A percentile compares a stretch with the other conserved stretches of the same genome.
Conservation (phyloP, 2,888 invertebrate genomes). For the Choreutis nemorana region DNA sequence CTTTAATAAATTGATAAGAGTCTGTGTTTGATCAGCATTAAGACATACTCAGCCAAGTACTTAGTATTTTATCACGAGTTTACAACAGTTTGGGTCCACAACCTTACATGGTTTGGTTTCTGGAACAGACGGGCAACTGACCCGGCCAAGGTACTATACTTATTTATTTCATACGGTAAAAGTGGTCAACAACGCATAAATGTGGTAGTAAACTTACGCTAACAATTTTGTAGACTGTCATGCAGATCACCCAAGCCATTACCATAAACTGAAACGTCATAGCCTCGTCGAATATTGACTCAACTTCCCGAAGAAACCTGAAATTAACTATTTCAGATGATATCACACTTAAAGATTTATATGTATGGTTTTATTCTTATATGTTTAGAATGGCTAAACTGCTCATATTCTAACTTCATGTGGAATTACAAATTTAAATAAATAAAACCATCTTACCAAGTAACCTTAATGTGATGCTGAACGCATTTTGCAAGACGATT, state of each 20-base stretch:
- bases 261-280: conserved; percentile 36
- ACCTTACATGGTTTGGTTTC: too few relatives aligned
- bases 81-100: too few relatives aligned
- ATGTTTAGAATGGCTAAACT: too few relatives aligned
- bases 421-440: background rate
- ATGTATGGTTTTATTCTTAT: too few relatives aligned
- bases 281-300: conserved; percentile 40
- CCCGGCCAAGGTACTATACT: too few relatives aligned
- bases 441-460: conserved; percentile 21
- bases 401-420: too few relatives aligned
- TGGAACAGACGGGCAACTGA: too few relatives aligned
- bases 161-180: background rate
- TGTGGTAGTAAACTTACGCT: conserved; percentile 24
- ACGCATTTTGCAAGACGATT: conserved; percentile 29
- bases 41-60: too few relatives aligned
- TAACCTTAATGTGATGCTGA: conserved; percentile 31
- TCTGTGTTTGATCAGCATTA: too few relatives aligned
- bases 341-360: too few relatives aligned
- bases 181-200: background rate
- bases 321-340: conserved; percentile 7
- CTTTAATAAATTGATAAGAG: too few relatives aligned
- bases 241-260: conserved; percentile 48
- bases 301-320: conserved; percentile 39
- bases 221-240: conserved; percentile 48
- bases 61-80: too few relatives aligned